These are phyloP conservation scores for Drosophila recens DNA, from an alignment of 2,888 invertebrate species.

Conservation along the genomic window DNA sequence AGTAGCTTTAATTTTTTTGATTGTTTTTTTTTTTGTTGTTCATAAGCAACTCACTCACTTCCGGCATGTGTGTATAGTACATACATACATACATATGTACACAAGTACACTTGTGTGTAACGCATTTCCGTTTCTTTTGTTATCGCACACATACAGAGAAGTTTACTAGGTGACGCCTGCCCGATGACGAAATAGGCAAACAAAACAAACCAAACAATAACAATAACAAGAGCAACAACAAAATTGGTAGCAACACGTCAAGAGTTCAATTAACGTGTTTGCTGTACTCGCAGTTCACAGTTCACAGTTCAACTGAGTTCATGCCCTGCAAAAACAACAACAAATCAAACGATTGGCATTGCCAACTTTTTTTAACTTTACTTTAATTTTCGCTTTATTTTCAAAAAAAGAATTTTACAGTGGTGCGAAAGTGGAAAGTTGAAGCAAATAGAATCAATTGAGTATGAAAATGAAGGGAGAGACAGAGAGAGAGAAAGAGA, in stretches of 20 bases:
- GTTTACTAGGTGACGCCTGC: constrained; percentile 61
- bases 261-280: constrained; percentile 72
- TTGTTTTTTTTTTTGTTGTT: constrained; percentile 13
- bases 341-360: constrained; percentile 47
- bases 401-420: constrained; percentile 5
- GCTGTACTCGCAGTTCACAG: constrained; percentile 44
- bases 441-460: neutral
- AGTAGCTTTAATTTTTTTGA: constrained; percentile 13
- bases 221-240: constrained; percentile 15
- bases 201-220: constrained; percentile 20
- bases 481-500: neutral
- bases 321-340: constrained; percentile 26
- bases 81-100: neutral
- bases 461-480: neutral
- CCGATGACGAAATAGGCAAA: constrained; percentile 53
- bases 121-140: constrained; percentile 38
- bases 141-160: constrained; percentile 12
- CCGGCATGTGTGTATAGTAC: constrained; percentile 7
- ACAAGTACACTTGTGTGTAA: constrained; percentile 2
- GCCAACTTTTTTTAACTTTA: constrained; percentile 30
- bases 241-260: constrained; percentile 37
- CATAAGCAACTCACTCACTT: constrained; percentile 24
- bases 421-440: constrained; percentile 12
- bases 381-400: constrained; percentile 29
- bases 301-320: constrained; percentile 67